These are phyloP conservation scores for Diploscapter pachys DNA, from an alignment of 1,140 invertebrate species.

Conservation along the genomic window DNA sequence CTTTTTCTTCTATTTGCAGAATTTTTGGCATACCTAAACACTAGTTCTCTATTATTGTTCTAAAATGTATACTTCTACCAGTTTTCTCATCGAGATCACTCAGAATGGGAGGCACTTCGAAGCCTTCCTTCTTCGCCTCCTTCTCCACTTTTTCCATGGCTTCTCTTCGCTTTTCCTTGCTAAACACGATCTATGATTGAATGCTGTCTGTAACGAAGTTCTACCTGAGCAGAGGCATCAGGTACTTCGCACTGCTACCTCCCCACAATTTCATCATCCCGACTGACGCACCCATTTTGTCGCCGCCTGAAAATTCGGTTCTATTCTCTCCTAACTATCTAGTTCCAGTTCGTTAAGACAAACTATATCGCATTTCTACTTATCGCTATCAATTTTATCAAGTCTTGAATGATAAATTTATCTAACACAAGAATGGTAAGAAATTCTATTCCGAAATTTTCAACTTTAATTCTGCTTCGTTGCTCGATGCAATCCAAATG, in stretches of 20 bases:
- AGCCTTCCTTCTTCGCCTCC: slow-evolving; percentile 54
- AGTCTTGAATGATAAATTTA: not conserved
- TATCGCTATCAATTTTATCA: not conserved
- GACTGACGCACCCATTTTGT: slow-evolving; percentile 54
- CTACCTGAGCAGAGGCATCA: slow-evolving; percentile 50
- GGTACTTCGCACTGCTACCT: slow-evolving; percentile 50
- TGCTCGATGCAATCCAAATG: too few relatives aligned
- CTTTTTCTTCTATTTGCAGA: slow-evolving; percentile 36
- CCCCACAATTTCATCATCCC: slow-evolving; percentile 58
- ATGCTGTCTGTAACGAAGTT: slow-evolving; percentile 11
- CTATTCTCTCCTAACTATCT: not conserved
- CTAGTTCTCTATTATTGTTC: not conserved
- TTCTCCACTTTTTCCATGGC: slow-evolving; percentile 58
- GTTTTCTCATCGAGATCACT: slow-evolving; percentile 53
- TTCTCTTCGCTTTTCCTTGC: slow-evolving; percentile 45
- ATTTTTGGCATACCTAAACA: slow-evolving; percentile 42
- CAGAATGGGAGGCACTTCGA: slow-evolving; percentile 57
- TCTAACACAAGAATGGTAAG: not conserved
- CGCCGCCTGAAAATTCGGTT: slow-evolving; percentile 43
- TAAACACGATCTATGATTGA: slow-evolving; percentile 35
- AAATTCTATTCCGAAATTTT: too few relatives aligned
- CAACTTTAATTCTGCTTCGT: too few relatives aligned
- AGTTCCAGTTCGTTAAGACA: not conserved
- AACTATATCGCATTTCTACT: too few relatives aligned
- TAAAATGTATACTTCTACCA: slow-evolving; percentile 28